Conservation (phyloP, 2,797 vertebrate genomes). For the Phaenicophaeus curvirostris region DNA sequence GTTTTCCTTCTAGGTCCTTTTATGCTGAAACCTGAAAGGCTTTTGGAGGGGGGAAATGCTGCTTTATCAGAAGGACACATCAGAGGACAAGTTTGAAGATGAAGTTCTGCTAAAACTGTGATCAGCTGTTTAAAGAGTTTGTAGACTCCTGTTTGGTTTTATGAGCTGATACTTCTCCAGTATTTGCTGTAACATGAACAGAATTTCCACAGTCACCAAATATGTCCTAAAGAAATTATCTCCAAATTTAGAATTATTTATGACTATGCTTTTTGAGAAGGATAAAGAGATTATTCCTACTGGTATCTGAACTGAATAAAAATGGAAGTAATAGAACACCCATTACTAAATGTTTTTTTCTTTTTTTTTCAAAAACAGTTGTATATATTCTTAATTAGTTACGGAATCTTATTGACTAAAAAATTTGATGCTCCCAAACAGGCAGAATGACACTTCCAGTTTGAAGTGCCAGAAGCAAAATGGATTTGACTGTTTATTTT, state of each 20-base stretch:
- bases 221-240: slow-evolving; percentile 19
- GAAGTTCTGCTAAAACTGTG: slow-evolving; percentile 48
- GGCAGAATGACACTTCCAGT: neutral
- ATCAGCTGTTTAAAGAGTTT: slow-evolving; percentile 51
- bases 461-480: neutral
- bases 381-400: neutral
- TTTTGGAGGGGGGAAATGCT: slow-evolving; percentile 4
- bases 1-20: neutral
- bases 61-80: slow-evolving; percentile 46
- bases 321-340: neutral
- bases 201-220: slow-evolving; percentile 8
- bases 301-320: neutral
- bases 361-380: no score
- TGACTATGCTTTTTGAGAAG: neutral
- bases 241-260: neutral
- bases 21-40: neutral
- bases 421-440: neutral
- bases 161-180: slow-evolving; percentile 45
- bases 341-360: neutral
- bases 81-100: slow-evolving; percentile 36
- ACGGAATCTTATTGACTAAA: neutral
- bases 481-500: neutral
- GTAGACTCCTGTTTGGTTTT: slow-evolving; percentile 54
- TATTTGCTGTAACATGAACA: slow-evolving; percentile 35
- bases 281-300: neutral